phyloP scores from a whole-genome alignment of 2,113 vertebrate genomes.

The Phylloscopus trochiloides region DNA sequence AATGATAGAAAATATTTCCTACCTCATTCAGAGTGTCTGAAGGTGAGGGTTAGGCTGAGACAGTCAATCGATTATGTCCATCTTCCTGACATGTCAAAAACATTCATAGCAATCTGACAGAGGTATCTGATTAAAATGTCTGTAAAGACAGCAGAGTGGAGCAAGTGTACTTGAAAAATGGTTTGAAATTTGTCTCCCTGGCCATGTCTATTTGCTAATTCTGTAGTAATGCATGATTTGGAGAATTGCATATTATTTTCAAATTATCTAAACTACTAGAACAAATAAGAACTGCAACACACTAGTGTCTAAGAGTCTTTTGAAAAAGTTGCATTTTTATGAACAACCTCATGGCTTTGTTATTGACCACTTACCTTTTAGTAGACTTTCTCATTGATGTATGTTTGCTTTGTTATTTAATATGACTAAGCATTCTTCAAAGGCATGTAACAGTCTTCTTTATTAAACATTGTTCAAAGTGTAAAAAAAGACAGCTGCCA shows the following conservation, averaged over 20 bases:
- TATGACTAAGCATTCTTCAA: background rate
- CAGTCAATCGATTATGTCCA: background rate
- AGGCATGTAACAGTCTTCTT: background rate
- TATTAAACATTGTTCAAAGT: background rate
- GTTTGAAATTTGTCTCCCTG: background rate
- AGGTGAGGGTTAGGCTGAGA: background rate
- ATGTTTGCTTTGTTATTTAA: background rate
- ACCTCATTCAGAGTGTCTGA: background rate
- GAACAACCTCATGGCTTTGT: accelerated
- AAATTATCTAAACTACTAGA: background rate
- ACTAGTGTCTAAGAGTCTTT: background rate
- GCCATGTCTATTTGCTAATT: background rate
- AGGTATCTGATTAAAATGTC: background rate
- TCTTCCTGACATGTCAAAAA: background rate
- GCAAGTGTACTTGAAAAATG: background rate
- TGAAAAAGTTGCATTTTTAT: background rate
- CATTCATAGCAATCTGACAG: background rate
- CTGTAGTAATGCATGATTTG: background rate
- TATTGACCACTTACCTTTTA: background rate
- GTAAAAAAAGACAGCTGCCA: background rate
- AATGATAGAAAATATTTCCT: background rate
- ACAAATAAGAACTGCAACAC: background rate
- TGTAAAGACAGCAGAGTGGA: background rate
- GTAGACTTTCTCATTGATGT: background rate
- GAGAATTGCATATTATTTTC: background rate